Base-by-base conservation (phyloP, 53 echinoderm and acorn worm genomes). In the Astropecten irregularis region DNA sequence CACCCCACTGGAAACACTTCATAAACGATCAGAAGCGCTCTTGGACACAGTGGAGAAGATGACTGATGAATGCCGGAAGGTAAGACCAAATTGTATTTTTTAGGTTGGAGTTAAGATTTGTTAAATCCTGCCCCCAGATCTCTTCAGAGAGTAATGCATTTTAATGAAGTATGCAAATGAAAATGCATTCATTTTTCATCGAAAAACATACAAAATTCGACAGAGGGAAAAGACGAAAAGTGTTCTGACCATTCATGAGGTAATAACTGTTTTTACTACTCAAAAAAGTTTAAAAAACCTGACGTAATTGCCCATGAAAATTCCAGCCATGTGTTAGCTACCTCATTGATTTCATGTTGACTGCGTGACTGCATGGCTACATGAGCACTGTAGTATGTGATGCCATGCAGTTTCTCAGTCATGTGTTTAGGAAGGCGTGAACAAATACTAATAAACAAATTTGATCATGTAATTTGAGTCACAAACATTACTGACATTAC, bases 191-290 rank as follows among this genome's bases (percentile, higher is more conserved):
- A 49, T 25, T 36, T n/a, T 69, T n/a, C 37, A 69, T 69, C 23
- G 70, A 69, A 49, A 4, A 35, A 16, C 26, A 51, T 35, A 44
- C 71, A 48, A 71, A 71, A 35, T 71, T 71, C 40, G 71, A 48
- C 51, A 46, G 71, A 36, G 49, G 71, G 29, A 71, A 71, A 31
- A 71, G 47, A 38, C 71, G n/a, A 71, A 33, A 10, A 71, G 71
- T 39, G 23, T 71, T 28, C 18, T 71, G 26, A 71, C 71, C 26
- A 39, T 71, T 38, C 71, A 71, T 23, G 71, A 71, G 71, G 71
- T 71, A 71, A 28, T 48, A 23, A 49, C 40, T 51, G 16, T 39
- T 48, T 36, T 36, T 65, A 65, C 32, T 38, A 65, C 34, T 39
- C 65, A 65, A 30, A 30, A 32, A 65, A 65, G 32, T 65, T 14